Evolutionary conservation across 2,113 vertebrate genomes (phyloP).

Genomic region (Triplophysa tibetana): DNA sequence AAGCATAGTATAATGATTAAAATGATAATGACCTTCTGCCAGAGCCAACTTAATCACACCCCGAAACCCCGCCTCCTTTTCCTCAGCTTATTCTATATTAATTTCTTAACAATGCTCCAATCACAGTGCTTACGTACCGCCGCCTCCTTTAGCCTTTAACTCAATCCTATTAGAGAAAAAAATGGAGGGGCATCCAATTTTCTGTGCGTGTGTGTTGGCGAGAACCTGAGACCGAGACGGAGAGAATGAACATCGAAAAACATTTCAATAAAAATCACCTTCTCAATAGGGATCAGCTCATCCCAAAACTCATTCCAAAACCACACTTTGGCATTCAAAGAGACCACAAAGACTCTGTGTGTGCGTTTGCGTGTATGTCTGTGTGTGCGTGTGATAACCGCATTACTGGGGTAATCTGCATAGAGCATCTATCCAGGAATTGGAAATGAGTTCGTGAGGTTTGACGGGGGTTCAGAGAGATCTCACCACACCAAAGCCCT

Average conservation of each 20-base stretch:
- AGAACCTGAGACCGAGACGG: background rate
- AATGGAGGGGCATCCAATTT: background rate
- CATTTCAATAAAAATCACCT: conserved; percentile 44
- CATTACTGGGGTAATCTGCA: conserved; percentile 48
- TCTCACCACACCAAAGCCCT: conserved; percentile 15
- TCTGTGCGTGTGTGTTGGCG: conserved; percentile 9
- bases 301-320: conserved; percentile 42
- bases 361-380: conserved; percentile 21
- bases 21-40: background rate
- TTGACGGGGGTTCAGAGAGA: conserved; percentile 34
- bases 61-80: background rate
- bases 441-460: conserved; percentile 48
- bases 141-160: background rate
- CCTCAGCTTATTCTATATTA: conserved; percentile 17
- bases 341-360: conserved; percentile 22
- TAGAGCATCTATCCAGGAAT: conserved; percentile 49
- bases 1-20: background rate
- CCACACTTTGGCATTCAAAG: conserved; percentile 35
- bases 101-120: conserved; percentile 3
- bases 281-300: conserved; percentile 38
- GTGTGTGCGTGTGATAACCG: conserved; percentile 40
- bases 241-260: background rate
- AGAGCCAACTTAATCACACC: background rate
- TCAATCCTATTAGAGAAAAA: conserved; percentile 8
- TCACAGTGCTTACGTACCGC: background rate